Evolutionary conservation across 2,797 vertebrate genomes (phyloP).

Genomic region (Argentina silus): DNA sequence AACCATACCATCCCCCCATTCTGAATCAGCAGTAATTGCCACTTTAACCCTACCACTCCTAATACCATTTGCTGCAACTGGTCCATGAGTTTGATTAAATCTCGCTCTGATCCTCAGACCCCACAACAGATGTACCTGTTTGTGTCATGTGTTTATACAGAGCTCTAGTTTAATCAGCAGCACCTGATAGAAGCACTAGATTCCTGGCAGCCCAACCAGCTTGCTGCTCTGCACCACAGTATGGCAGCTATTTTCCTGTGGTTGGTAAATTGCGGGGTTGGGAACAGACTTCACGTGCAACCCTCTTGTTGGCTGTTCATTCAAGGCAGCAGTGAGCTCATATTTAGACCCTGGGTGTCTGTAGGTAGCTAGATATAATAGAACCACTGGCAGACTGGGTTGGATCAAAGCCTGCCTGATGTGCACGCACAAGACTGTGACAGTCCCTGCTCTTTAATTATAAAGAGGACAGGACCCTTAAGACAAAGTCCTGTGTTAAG

Average conservation of each 20-base stretch:
- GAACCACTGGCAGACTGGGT: slow-evolving; percentile 33
- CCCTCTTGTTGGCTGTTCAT: slow-evolving; percentile 7
- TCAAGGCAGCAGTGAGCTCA: slow-evolving; percentile 25
- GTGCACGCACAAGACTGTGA: slow-evolving; percentile 38
- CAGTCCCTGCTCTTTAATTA: slow-evolving; percentile 54
- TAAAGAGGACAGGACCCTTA: slow-evolving; percentile 14
- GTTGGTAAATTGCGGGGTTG: slow-evolving; percentile 33
- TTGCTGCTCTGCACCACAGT: neutral
- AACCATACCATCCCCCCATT: slow-evolving; percentile 31
- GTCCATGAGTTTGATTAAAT: slow-evolving; percentile 48
- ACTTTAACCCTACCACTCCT: slow-evolving; percentile 30
- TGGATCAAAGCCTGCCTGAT: slow-evolving; percentile 48
- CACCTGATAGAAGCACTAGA: slow-evolving; percentile 22
- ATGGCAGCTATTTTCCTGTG: slow-evolving; percentile 15
- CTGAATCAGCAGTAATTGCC: slow-evolving; percentile 45
- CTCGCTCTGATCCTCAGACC: slow-evolving; percentile 36
- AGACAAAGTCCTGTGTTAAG: slow-evolving; percentile 50
- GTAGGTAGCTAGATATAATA: slow-evolving; percentile 5
- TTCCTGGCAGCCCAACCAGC: slow-evolving; percentile 24
- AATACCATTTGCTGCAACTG: neutral
- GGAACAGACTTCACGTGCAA: slow-evolving; percentile 16
- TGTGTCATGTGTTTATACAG: slow-evolving; percentile 29
- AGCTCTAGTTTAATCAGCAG: slow-evolving; percentile 39
- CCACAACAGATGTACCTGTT: slow-evolving; percentile 61
- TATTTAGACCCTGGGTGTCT: slow-evolving; percentile 34